Base-by-base conservation (phyloP, 2,113 vertebrate genomes). In the Toxostoma redivivum region DNA sequence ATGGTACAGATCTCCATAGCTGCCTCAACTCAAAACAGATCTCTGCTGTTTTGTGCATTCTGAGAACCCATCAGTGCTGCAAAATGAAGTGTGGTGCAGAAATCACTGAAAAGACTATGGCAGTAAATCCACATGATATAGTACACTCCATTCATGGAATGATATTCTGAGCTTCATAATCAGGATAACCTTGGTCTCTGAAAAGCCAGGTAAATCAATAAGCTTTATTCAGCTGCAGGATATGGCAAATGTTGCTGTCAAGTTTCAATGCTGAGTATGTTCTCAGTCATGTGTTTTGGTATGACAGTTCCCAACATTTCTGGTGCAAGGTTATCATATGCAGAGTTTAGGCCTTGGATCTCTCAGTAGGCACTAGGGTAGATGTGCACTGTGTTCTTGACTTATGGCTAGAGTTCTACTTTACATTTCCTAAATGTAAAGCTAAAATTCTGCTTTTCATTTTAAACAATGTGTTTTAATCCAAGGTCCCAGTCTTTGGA, bases 11-110 rank as follows among this genome's bases (percentile, higher is more conserved):
- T 83, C 51, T 76, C 25, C 31, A 71, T 76, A 83, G 12, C 38
- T 83, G n/a, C 23, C 81, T 73, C 77, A 88, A 92, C 80, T 79
- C 44, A 77, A 86, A 96, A 37, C 92, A 96, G 82, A 83, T n/a
- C n/a, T 92, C 65, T 54, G 40, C 40, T 73, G 22, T 48, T 93
- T 94, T 73, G 35, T 45, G 56, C 19, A 30, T 86, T 94, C 47
- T 60, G 57, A 82, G 48, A 51, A 78, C 62, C 86, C 28, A 50
- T 69, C 45, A 73, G 6, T 1, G 1, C 56, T 86, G 33, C 33
- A 85, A 88, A 94, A 93, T 66, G 30, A 81, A 65, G 13, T 10
- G 20, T 95, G 70, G 13, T 70, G 12, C 33, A 90, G 64, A 73
- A 86, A 70, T 54, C 25, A n/a, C 42, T 38, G 17, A 60, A 65